These are phyloP conservation scores for Arctopsyche grandis DNA, from an alignment of 1,140 invertebrate genomes.

Conservation along the genomic window DNA sequence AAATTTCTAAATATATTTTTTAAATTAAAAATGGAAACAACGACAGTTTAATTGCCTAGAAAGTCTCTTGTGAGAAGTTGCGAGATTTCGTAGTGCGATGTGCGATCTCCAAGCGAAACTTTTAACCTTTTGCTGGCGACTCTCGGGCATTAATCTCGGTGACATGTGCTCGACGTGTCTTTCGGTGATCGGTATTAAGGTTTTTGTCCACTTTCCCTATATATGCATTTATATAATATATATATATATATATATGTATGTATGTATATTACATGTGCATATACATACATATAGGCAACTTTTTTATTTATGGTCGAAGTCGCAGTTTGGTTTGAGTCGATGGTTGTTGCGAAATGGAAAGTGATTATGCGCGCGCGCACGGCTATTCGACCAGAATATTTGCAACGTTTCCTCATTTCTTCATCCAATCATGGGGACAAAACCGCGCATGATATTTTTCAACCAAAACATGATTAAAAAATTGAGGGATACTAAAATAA, in stretches of 20 bases:
- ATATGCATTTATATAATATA: not conserved
- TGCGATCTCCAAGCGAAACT: no score
- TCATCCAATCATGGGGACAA: slow-evolving; percentile 18
- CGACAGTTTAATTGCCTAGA: no score
- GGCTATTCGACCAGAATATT: slow-evolving; percentile 37
- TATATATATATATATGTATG: not conserved
- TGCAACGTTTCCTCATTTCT: slow-evolving; percentile 46
- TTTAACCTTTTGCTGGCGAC: no score
- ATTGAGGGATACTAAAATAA: no score
- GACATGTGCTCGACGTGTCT: no score
- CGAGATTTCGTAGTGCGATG: no score
- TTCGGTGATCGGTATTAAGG: no score
- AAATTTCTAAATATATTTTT: no score
- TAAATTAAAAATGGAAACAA: no score
- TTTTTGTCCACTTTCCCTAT: not conserved
- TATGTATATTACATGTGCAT: not conserved
- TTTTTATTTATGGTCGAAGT: not conserved
- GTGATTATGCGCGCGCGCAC: slow-evolving; percentile 41
- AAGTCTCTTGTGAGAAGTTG: no score
- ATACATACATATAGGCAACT: not conserved
- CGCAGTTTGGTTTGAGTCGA: not conserved
- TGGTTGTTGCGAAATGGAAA: slow-evolving; percentile 38
- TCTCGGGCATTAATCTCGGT: no score
- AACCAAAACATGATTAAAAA: not conserved
- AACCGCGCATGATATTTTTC: not conserved